Evolutionary conservation across 1,140 invertebrate species (phyloP), one percentile per base, ranked within the genome.

Genomic region (Phthorimaea operculella): DNA sequence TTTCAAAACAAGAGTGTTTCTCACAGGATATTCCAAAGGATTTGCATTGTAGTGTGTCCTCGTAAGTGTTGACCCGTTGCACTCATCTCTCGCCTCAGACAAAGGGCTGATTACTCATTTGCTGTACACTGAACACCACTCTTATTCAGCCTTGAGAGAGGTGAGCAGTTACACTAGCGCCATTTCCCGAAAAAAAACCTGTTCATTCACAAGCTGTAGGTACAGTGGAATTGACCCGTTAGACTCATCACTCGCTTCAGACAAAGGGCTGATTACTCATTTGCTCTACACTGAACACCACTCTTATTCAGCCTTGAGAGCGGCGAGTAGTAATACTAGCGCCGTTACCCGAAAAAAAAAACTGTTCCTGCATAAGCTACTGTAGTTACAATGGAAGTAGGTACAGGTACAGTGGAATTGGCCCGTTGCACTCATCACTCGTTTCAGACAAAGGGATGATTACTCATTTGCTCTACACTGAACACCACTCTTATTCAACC

Each of bases 211-310:
- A n/a, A n/a, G n/a, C n/a, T n/a, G n/a, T n/a, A n/a, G n/a, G n/a
- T n/a, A n/a, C n/a, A n/a, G n/a, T n/a, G n/a, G n/a, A n/a, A n/a
- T 42, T 42, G 39, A 42, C 14, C 39, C 39, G 14, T n/a, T n/a
- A 9, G 3, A 42, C 39, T 42, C 14, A 2, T n/a, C 39, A n/a
- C 21, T 4, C 21, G 21, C 50, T 34, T 39, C 59, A 64, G 66
- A 70, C 62, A 63, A 68, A 64, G 68, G 68, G 66, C 56, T 64
- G 62, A 62, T 65, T 62, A 64, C 63, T 71, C 66, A 63, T 60
- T 68, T 58, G 58, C 61, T 58, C 55, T 60, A 66, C 69, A 67
- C 59, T 60, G 57, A 67, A 67, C 54, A 52, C 60, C 64, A 72
- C 66, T 71, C 59, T 64, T 60, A 64, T 68, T 66, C 68, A 57